Evolutionary conservation across 2,888 invertebrate genomes (phyloP), one percentile per base, ranked within the genome.

Genomic region (Pachymerium ferrugineum): DNA sequence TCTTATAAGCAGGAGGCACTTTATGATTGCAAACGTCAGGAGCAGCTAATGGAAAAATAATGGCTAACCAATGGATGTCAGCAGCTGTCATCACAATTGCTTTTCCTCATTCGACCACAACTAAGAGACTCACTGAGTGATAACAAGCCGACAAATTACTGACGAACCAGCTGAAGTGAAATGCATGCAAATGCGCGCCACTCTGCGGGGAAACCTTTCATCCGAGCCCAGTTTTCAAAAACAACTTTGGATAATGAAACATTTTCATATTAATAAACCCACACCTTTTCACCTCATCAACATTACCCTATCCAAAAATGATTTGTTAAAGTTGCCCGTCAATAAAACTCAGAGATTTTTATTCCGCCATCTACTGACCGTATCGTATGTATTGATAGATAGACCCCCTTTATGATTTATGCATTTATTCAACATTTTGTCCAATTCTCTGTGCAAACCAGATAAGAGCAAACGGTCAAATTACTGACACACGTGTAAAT

Each of bases 21-120:
- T 54, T 54, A 54, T 54, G 54, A 54, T 54, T 54, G 54, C 54
- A 54, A 54, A 54, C 38, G 54, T 54, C 54, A 54, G 54, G 54
- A 25, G 25, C 54, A 25, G 54, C 28, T 54, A 54, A 54, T 54
- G 22, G 54, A 54, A 54, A 54, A 54, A 54, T 54, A 54, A 54
- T 54, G 54, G 54, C 54, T 54, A 54, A 54, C 54, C 54, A 54
- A 54, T 54, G 54, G 54, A 54, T 54, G 54, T 54, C 54, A 54
- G 25, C 54, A 54, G 54, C 54, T 54, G 54, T 54, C 54, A 54
- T 54, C 54, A 54, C 54, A 54, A 54, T 54, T 54, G 54, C 54
- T 54, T 54, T 25, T 54, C 54, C 54, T 54, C 54, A 54, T 54
- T 54, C 54, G 54, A 22, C 54, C 54, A 54, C 54, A 54, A 54